These are phyloP conservation scores for Notodonta ziczac DNA, from an alignment of 2,888 invertebrate genomes.

Conservation along the genomic window DNA sequence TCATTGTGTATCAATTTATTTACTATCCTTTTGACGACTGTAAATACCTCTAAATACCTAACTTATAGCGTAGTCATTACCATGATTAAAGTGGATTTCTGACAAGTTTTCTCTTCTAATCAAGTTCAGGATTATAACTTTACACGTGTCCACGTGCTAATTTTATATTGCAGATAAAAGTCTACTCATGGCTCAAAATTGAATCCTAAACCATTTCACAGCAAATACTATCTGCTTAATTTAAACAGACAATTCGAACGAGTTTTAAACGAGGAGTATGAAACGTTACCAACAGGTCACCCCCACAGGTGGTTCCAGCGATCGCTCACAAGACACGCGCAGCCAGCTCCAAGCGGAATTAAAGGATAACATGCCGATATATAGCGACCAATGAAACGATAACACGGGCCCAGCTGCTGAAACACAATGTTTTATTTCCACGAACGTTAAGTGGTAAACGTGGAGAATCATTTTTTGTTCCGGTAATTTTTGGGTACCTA, in stretches of 20 bases:
- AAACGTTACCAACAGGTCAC: neutral
- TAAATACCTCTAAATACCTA: too few species aligned
- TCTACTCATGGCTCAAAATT: too few species aligned
- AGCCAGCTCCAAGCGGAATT: neutral
- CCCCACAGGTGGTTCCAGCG: neutral
- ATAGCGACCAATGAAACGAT: neutral
- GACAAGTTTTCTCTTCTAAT: too few species aligned
- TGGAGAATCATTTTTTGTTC: neutral
- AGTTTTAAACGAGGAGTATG: neutral
- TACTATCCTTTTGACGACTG: too few species aligned
- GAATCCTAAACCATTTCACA: too few species aligned
- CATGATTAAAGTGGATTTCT: too few species aligned
- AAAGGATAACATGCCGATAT: constrained; percentile 3
- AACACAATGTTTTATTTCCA: neutral
- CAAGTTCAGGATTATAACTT: too few species aligned
- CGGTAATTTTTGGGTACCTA: neutral
- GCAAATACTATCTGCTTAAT: neutral
- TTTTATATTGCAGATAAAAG: too few species aligned
- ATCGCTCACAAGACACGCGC: neutral
- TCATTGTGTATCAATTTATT: too few species aligned
- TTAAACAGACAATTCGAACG: neutral
- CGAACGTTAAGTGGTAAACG: neutral
- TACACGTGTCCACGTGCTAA: too few species aligned
- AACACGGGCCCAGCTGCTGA: neutral
- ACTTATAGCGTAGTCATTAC: too few species aligned